A percentile compares a stretch with the other conserved stretches of the same genome.
Conservation (phyloP, 2,113 vertebrate species). For the Cyprinodon brontotheroides region DNA sequence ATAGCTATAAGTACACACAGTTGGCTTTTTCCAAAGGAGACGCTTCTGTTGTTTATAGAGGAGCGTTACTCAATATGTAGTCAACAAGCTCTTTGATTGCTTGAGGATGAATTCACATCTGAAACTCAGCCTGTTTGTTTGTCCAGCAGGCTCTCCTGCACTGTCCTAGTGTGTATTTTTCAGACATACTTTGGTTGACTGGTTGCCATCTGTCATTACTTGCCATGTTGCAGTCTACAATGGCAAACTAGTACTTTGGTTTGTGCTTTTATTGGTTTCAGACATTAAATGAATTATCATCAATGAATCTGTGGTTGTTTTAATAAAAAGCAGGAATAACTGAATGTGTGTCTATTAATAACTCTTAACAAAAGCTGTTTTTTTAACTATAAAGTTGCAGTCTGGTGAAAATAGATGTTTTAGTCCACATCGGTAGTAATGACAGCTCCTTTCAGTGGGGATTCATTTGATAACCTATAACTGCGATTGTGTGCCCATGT, state of each 20-base stretch:
- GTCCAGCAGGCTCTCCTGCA: slow-evolving; percentile 50
- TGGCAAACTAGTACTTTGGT: slow-evolving; percentile 82
- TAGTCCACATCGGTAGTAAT: slow-evolving; percentile 18
- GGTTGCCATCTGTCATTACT: slow-evolving; percentile 53
- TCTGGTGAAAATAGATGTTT: slow-evolving; percentile 22
- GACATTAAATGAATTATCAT: slow-evolving; percentile 72
- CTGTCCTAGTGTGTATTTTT: slow-evolving; percentile 64
- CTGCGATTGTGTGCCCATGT: slow-evolving; percentile 55
- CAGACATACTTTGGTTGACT: slow-evolving; percentile 81
- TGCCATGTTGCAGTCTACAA: slow-evolving; percentile 62
- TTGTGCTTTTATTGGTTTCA: slow-evolving; percentile 80
- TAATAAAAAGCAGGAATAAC: slow-evolving; percentile 40
- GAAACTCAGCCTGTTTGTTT: slow-evolving; percentile 41
- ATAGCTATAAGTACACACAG: slow-evolving; percentile 63
- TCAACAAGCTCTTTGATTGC: slow-evolving; percentile 73
- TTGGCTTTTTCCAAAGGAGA: slow-evolving; percentile 53
- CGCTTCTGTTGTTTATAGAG: slow-evolving; percentile 59
- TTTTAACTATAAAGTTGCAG: slow-evolving; percentile 29
- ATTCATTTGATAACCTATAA: background rate
- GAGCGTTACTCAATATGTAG: slow-evolving; percentile 65
- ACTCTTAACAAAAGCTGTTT: slow-evolving; percentile 29
- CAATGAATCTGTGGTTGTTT: slow-evolving; percentile 49
- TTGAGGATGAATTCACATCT: slow-evolving; percentile 59
- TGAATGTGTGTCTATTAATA: slow-evolving; percentile 18
- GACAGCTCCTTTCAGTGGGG: slow-evolving; percentile 55